These are phyloP conservation scores for Fabriciana adippe DNA, from an alignment of 2,888 invertebrate species.

Conservation along the genomic window DNA sequence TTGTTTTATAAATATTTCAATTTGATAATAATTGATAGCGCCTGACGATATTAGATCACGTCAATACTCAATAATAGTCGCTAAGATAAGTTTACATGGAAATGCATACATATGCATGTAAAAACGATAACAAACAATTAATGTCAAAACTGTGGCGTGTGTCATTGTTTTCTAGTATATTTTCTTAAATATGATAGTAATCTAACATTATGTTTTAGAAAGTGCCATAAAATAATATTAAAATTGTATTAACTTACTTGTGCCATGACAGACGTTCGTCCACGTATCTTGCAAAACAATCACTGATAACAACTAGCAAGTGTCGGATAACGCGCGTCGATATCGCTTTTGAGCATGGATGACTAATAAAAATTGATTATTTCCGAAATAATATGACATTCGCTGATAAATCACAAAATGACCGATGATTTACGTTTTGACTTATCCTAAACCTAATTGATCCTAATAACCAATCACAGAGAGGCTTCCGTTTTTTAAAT, in stretches of 20 bases:
- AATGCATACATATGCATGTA: too few relatives aligned
- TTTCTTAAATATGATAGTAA: background rate
- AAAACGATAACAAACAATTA: too few relatives aligned
- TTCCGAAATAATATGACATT: background rate
- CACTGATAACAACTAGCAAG: conserved; percentile 37
- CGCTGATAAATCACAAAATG: background rate
- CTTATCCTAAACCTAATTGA: too few relatives aligned
- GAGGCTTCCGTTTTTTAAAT: too few relatives aligned
- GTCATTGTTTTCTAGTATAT: background rate
- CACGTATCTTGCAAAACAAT: conserved; percentile 31
- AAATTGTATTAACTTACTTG: conserved; percentile 36
- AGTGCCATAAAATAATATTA: background rate
- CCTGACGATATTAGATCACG: background rate
- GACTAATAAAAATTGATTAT: too few relatives aligned
- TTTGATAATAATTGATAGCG: too few relatives aligned
- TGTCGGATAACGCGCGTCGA: conserved; percentile 7
- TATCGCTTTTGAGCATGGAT: background rate
- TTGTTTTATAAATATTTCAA: too few relatives aligned
- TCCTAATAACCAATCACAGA: too few relatives aligned
- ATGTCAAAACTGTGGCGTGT: too few relatives aligned
- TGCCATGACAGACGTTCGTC: conserved; percentile 39
- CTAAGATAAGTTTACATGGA: too few relatives aligned
- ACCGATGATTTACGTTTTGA: too few relatives aligned
- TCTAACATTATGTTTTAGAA: too few relatives aligned
- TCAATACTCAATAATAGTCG: background rate